Percentiles rank a stretch among this genome's conserved stretches.
Conservation (phyloP, 30 jellyfish, hydroid and myxozoan species). For the Cassiopea andromeda region DNA sequence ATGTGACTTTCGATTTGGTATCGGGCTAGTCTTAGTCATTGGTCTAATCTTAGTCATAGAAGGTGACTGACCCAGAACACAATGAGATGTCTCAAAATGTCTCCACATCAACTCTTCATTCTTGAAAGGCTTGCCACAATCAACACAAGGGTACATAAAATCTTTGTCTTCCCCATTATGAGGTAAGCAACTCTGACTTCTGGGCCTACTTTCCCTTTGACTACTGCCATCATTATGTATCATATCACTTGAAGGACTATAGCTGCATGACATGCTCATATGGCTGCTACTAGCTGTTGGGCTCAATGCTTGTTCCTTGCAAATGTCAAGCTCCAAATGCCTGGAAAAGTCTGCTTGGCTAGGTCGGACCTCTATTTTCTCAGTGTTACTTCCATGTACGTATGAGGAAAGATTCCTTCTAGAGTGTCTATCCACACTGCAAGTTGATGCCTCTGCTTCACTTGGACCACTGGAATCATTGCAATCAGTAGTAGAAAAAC, state of each 20-base stretch:
- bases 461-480: no score
- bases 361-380: no score
- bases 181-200: not conserved
- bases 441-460: no score
- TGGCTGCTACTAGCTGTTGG: no score
- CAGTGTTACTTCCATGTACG: no score
- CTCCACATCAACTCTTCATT: conserved; percentile 44
- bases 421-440: no score
- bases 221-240: not conserved
- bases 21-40: not conserved
- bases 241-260: not conserved
- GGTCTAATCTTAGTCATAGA: not conserved
- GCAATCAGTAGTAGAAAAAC: not conserved
- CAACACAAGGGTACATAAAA: conserved; percentile 44
- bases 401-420: no score
- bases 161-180: not conserved
- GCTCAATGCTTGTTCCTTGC: no score
- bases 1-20: not conserved
- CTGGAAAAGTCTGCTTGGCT: no score
- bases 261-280: no score
- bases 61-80: conserved; percentile 1
- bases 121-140: conserved; percentile 37
- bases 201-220: not conserved
- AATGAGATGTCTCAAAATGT: conserved; percentile 34
- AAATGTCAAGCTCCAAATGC: no score